Conservation (phyloP, 2,888 invertebrate genomes). For the Autographa pulchrina region DNA sequence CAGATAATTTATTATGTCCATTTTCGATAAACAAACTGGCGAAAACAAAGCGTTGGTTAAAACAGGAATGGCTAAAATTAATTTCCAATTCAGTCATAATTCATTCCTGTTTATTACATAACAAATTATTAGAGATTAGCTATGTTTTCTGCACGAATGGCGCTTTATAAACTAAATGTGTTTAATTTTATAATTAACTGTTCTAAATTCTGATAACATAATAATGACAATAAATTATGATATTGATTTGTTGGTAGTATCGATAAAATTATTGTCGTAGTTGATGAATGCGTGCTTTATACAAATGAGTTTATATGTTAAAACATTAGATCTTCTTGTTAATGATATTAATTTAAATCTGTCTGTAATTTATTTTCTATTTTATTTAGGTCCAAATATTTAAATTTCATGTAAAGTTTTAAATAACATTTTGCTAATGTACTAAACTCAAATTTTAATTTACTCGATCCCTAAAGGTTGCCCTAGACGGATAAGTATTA, state of each 20-base stretch:
- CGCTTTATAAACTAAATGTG: constrained; percentile 22
- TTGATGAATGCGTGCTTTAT: not conserved
- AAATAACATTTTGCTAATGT: no score
- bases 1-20: constrained; percentile 42
- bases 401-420: no score
- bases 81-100: constrained; percentile 40
- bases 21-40: constrained; percentile 32
- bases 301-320: no score
- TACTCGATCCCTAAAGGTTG: no score
- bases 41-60: constrained; percentile 28
- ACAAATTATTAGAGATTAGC: constrained; percentile 39
- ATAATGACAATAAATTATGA: not conserved
- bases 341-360: no score
- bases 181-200: constrained; percentile 20
- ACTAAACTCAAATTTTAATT: no score
- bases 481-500: no score
- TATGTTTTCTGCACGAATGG: constrained; percentile 22
- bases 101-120: constrained; percentile 24
- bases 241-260: not conserved
- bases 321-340: no score
- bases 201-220: not conserved
- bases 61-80: constrained; percentile 27
- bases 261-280: not conserved
- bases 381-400: no score
- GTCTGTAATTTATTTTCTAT: no score